phyloP scores from a whole-genome alignment of 1,140 invertebrate genomes.

The Papilio polytes region DNA sequence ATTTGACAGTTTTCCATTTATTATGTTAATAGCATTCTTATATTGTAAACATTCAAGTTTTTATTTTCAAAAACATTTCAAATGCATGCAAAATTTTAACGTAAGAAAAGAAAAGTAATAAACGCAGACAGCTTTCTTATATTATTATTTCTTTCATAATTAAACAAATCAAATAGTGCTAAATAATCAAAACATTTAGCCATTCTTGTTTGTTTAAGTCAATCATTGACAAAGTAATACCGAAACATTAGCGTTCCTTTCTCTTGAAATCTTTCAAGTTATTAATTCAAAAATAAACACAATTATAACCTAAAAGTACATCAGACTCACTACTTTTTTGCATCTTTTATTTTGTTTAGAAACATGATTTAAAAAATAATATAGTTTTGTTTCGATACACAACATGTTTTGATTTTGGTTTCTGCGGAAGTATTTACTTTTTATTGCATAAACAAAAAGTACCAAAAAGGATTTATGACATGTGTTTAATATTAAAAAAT shows the following conservation, averaged over 20 bases:
- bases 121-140: conserved; percentile 8
- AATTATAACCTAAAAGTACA: too few species aligned
- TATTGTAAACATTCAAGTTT: conserved; percentile 71
- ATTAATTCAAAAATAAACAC: too few species aligned
- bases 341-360: too few species aligned
- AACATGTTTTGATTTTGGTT: too few species aligned
- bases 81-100: neutral
- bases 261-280: neutral
- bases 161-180: neutral
- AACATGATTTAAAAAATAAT: too few species aligned
- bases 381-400: too few species aligned
- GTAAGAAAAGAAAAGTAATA: neutral
- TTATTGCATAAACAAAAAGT: neutral
- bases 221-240: neutral
- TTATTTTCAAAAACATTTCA: conserved; percentile 75
- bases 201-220: neutral
- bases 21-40: conserved; percentile 80
- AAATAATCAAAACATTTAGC: neutral
- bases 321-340: too few species aligned
- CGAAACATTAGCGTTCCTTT: neutral
- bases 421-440: neutral
- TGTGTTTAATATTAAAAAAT: neutral
- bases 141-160: neutral
- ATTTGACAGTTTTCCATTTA: conserved; percentile 79
- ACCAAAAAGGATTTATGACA: neutral